Evolutionary conservation across 2,113 vertebrate genomes (phyloP).

Genomic region (Hyperopisus bebe): DNA sequence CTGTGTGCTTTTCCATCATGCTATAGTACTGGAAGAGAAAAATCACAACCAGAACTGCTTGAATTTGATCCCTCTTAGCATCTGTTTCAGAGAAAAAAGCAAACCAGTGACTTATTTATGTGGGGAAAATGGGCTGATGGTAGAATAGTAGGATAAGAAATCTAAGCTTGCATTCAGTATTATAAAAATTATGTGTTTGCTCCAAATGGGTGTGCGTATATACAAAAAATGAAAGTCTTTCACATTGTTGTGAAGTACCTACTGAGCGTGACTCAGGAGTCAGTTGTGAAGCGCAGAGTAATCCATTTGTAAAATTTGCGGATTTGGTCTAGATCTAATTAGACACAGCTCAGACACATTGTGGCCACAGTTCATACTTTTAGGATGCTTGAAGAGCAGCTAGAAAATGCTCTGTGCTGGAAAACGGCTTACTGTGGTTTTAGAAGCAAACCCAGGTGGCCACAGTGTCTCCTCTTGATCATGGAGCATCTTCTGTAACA

Average conservation of each 20-base stretch:
- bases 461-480: neutral
- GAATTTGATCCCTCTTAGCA: neutral
- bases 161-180: neutral
- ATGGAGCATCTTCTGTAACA: neutral
- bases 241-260: neutral
- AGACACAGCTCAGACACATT: neutral
- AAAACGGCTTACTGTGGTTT: neutral
- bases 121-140: neutral
- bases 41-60: neutral
- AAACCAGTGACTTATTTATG: neutral
- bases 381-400: neutral
- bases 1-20: neutral
- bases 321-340: neutral
- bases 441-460: neutral
- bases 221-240: neutral
- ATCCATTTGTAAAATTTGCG: neutral
- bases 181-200: neutral
- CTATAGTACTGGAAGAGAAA: neutral
- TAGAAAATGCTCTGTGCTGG: neutral
- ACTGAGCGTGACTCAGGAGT: too few species aligned
- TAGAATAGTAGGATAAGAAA: neutral
- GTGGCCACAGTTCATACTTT: neutral
- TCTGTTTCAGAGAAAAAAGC: neutral
- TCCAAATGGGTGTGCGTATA: neutral
- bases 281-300: neutral